Conservation (phyloP, 2,113 vertebrate species). For the Syngnathoides biaculeatus region DNA sequence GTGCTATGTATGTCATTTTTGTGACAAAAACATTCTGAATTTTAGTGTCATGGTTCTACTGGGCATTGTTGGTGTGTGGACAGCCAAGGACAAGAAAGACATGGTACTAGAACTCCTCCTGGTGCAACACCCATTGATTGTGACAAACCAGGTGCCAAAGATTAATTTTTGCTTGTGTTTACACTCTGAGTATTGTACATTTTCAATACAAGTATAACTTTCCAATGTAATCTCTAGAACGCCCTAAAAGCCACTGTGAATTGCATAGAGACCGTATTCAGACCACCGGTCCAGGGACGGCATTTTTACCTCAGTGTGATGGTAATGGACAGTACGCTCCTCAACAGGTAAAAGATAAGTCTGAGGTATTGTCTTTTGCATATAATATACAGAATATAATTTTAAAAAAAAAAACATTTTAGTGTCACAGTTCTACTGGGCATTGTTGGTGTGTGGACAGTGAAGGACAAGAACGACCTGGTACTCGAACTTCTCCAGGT, state of each 20-base stretch:
- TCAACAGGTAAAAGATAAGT: slow-evolving; percentile 50
- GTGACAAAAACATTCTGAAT: not conserved
- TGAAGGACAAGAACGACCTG: slow-evolving; percentile 70
- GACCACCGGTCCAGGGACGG: slow-evolving; percentile 43
- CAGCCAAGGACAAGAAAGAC: slow-evolving; percentile 67
- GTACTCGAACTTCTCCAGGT: slow-evolving; percentile 71
- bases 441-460: slow-evolving; percentile 84
- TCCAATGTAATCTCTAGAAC: not conserved
- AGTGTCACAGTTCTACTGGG: slow-evolving; percentile 61
- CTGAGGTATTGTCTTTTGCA: not conserved
- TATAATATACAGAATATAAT: not conserved
- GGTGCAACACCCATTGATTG: slow-evolving; percentile 44
- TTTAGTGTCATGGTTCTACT: slow-evolving; percentile 46
- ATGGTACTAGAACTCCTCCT: slow-evolving; percentile 68
- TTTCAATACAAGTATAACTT: not conserved
- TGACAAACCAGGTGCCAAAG: slow-evolving; percentile 31
- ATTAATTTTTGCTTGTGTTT: not conserved
- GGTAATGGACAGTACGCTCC: slow-evolving; percentile 73
- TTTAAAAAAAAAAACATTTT: not conserved
- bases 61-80: slow-evolving; percentile 88
- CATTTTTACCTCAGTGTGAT: slow-evolving; percentile 77
- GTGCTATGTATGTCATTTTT: not conserved
- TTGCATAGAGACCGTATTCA: slow-evolving; percentile 58
- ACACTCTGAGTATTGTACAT: slow-evolving; percentile 10
- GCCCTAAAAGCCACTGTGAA: slow-evolving; percentile 67